Conservation (phyloP, 2,797 vertebrate species). For the Malacoctenus gilli region DNA sequence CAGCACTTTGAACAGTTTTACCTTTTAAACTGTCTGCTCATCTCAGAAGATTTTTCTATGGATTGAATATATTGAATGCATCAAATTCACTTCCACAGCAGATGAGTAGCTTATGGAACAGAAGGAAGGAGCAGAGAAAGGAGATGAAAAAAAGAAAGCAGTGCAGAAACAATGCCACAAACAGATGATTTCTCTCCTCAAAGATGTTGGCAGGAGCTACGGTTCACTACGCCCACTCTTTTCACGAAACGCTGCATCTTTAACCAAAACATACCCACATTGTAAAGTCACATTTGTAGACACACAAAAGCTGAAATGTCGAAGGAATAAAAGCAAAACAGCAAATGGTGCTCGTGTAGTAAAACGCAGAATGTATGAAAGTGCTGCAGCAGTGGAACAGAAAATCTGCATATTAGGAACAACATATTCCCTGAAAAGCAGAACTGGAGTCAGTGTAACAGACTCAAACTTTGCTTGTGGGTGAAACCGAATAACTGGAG, state of each 20-base stretch:
- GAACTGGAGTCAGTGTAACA: neutral
- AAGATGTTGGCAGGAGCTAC: slow-evolving; percentile 4
- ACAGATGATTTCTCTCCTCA: no score
- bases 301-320: neutral
- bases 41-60: no score
- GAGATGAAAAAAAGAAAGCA: neutral
- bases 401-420: neutral
- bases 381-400: neutral
- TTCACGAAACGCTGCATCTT: neutral
- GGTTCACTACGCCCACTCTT: slow-evolving; percentile 8
- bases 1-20: no score
- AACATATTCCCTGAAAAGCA: slow-evolving; percentile 1
- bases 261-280: neutral
- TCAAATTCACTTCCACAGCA: no score
- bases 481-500: slow-evolving; percentile 9
- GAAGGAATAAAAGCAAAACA: neutral
- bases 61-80: no score
- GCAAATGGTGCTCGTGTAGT: neutral
- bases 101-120: neutral
- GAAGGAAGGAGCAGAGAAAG: neutral
- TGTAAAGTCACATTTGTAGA: slow-evolving; percentile 1
- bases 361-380: neutral
- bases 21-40: no score
- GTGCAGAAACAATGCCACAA: slow-evolving; percentile 1
- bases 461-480: neutral